A percentile compares a stretch with the other conserved stretches of the same genome.
Evolutionary conservation across 2,797 vertebrate species (phyloP).

Genomic region (Perdix hodgsoniae): DNA sequence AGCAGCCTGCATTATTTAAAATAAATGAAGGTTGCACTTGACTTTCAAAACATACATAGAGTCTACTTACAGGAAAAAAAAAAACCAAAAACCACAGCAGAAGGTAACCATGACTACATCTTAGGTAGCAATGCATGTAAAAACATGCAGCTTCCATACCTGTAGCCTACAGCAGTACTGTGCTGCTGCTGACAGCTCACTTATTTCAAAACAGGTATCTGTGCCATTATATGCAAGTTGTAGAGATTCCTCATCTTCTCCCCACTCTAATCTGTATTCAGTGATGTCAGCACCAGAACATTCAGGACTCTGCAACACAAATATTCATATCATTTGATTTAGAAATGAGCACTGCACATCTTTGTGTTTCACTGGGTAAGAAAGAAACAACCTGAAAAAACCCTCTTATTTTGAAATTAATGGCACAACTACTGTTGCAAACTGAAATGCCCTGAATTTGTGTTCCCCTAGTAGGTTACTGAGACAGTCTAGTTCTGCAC

Average conservation of each 20-base stretch:
- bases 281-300: conserved; percentile 94
- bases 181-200: conserved; percentile 87
- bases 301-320: conserved; percentile 88
- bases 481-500: conserved; percentile 15
- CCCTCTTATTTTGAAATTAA: conserved; percentile 24
- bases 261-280: conserved; percentile 96
- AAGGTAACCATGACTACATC: not conserved
- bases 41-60: not conserved
- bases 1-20: not conserved
- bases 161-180: conserved; percentile 94
- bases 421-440: conserved; percentile 4
- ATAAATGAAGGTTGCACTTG: not conserved
- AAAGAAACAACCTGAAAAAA: not conserved
- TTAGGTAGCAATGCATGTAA: not conserved
- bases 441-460: not conserved
- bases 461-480: not conserved
- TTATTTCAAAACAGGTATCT: conserved; percentile 89
- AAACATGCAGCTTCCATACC: conserved; percentile 75
- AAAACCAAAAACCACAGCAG: not conserved
- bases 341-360: not conserved
- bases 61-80: not conserved
- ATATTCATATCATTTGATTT: not conserved
- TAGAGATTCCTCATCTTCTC: conserved; percentile 88
- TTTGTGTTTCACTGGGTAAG: not conserved
- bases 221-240: conserved; percentile 90